These are phyloP conservation scores for Rhopalosiphum nymphaeae DNA, from an alignment of 2,888 invertebrate species.

Conservation along the genomic window DNA sequence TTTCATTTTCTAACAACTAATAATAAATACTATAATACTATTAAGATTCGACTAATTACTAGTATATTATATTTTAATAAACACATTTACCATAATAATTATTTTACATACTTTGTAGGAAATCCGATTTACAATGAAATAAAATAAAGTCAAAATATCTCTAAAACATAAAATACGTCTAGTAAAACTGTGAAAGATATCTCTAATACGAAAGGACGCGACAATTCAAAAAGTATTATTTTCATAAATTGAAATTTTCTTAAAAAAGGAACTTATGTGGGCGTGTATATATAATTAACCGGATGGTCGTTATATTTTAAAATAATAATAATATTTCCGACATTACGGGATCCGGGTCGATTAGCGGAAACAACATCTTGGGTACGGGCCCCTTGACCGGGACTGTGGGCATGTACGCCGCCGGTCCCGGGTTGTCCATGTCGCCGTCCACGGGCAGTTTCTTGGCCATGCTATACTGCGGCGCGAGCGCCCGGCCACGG, in stretches of 20 bases:
- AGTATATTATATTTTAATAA: no score
- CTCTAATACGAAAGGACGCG: not conserved
- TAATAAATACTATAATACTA: no score
- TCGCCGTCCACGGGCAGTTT: not conserved
- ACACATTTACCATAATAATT: no score
- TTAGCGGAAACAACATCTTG: conserved; percentile 18
- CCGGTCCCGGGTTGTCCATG: conserved; percentile 17
- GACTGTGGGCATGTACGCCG: not conserved
- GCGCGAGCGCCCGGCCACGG: not conserved
- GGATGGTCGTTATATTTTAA: not conserved
- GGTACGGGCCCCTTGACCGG: not conserved
- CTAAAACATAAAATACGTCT: no score
- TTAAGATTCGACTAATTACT: no score
- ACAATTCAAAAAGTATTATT: not conserved
- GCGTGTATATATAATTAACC: not conserved
- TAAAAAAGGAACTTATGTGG: not conserved
- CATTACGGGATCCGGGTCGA: not conserved
- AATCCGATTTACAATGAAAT: no score
- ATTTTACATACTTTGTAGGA: no score
- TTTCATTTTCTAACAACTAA: no score
- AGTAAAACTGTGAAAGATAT: no score
- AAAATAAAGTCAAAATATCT: no score
- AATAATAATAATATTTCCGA: not conserved
- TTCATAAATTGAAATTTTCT: not conserved
- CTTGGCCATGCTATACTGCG: not conserved